These are phyloP conservation scores for Prosopocoilus inquinatus DNA, from an alignment of 2,888 invertebrate genomes.

Conservation along the genomic window DNA sequence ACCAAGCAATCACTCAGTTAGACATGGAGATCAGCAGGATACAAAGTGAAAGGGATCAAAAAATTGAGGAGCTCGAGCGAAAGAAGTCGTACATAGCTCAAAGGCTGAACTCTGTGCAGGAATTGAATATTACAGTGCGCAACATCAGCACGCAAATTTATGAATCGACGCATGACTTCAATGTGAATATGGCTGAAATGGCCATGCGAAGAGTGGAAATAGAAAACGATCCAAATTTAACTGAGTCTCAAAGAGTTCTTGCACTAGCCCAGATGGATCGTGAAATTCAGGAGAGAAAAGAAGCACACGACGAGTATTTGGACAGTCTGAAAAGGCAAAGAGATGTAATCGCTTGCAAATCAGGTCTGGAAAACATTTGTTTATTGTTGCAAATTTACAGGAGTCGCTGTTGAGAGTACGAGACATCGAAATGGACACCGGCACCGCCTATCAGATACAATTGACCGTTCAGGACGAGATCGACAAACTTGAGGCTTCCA, in stretches of 20 bases:
- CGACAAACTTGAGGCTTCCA: slow-evolving; percentile 33
- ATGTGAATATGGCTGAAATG: slow-evolving; percentile 33
- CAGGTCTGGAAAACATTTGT: too few relatives aligned
- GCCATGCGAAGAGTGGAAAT: slow-evolving; percentile 30
- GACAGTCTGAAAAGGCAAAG: slow-evolving; percentile 35
- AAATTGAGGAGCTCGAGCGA: slow-evolving; percentile 20
- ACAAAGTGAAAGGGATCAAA: slow-evolving; percentile 28
- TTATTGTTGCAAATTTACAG: not conserved
- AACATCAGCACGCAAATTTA: slow-evolving; percentile 39
- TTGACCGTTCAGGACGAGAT: slow-evolving; percentile 20
- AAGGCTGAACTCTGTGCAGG: slow-evolving; percentile 28
- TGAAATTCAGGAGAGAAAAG: slow-evolving; percentile 34
- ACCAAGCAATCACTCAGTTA: slow-evolving; percentile 21
- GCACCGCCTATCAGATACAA: slow-evolving; percentile 4
- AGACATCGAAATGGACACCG: not conserved
- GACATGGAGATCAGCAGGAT: slow-evolving; percentile 28
- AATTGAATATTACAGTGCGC: slow-evolving; percentile 37
- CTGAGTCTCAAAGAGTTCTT: slow-evolving; percentile 19
- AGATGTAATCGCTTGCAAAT: slow-evolving; percentile 23
- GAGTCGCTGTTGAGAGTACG: slow-evolving; percentile 3
- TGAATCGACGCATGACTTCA: slow-evolving; percentile 35
- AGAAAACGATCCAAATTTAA: slow-evolving; percentile 19
- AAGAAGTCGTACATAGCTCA: slow-evolving; percentile 20
- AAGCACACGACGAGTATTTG: slow-evolving; percentile 33
- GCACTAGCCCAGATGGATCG: slow-evolving; percentile 31